Base-by-base conservation (phyloP, 2,888 invertebrate genomes). In the Serrognathus titanus region DNA sequence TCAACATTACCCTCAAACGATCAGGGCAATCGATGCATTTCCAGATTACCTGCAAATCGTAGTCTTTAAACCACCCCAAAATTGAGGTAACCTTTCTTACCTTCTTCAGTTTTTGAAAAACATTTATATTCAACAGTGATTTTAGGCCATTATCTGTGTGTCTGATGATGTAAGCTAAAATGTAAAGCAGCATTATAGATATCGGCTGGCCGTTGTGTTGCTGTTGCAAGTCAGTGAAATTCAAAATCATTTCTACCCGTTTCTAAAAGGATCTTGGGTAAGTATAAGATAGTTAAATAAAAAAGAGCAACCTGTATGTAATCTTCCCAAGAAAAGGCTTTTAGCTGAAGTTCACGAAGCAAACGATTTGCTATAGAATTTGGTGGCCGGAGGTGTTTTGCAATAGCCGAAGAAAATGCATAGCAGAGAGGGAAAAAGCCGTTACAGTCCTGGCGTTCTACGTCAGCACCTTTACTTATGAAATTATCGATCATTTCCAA, bases 361-460 rank as follows among this genome's bases (percentile, higher is more conserved):
- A 77, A 60, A 54, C 63, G 66, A 35, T 74, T 71, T 3, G 73
- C 62, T 2, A 74, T 65, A 4, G 62, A 38, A 62, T 66, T 68
- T 6, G 74, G 71, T 8, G 68, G 63, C 38, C 69, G 62, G 12
- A 68, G 53, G 46, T 66, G 64, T 61, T 76, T 76, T 10, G 69
- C 65, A n/a, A 74, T 67, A n/a, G 73, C 69, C 24, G 67, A 67
- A 5, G 75, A 71, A 48, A 64, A 62, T 3, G 63, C 73, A 57
- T 77, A 77, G 59, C 77, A 77, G 8, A 78, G 61, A 8, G 76
- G 73, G 7, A 74, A 75, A 52, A 76, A 73, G 11, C 74, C 73
- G 58, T 71, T 71, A 57, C 70, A 63, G 59, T 78, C 78, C 60
- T 75, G 74, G 35, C 68, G 62, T 9, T 69, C 62, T 16, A 74